These are phyloP conservation scores for Harmothoe impar DNA, from an alignment of 2,888 invertebrate species.

Conservation along the genomic window DNA sequence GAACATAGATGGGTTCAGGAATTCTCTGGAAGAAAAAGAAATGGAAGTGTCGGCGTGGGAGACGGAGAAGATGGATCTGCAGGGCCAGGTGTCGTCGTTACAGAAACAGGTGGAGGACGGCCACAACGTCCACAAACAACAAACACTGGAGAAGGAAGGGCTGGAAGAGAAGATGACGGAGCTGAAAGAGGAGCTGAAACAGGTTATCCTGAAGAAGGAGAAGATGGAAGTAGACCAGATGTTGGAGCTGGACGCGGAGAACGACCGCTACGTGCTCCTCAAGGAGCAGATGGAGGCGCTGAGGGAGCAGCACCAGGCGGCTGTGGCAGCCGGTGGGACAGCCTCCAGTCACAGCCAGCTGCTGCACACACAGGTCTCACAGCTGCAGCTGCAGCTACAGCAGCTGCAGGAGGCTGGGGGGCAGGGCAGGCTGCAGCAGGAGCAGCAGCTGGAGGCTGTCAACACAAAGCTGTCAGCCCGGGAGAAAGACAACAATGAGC, in stretches of 20 bases:
- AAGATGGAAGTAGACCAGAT: conserved; percentile 47
- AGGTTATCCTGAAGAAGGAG: background rate
- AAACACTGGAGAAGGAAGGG: background rate
- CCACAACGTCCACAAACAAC: background rate
- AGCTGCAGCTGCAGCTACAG: background rate
- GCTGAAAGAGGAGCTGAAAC: background rate
- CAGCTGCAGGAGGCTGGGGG: no score
- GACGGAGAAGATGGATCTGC: conserved; percentile 16
- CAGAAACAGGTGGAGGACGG: background rate
- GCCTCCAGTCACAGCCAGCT: background rate
- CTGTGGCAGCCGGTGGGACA: background rate
- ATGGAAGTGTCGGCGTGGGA: conserved; percentile 50
- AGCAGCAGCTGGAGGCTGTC: background rate
- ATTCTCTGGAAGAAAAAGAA: conserved; percentile 16
- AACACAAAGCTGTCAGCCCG: conserved; percentile 5
- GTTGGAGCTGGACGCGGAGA: conserved; percentile 25
- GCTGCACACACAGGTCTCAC: background rate
- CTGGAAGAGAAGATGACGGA: background rate
- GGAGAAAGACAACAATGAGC: conserved; percentile 50
- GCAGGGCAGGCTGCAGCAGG: background rate
- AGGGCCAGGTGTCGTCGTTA: background rate
- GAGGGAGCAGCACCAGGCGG: background rate
- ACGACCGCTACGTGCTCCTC: background rate
- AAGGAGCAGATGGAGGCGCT: background rate
- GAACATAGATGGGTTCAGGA: background rate